These are phyloP conservation scores for Willowsia nigromaculata DNA, from an alignment of 2,888 invertebrate species.

Conservation along the genomic window DNA sequence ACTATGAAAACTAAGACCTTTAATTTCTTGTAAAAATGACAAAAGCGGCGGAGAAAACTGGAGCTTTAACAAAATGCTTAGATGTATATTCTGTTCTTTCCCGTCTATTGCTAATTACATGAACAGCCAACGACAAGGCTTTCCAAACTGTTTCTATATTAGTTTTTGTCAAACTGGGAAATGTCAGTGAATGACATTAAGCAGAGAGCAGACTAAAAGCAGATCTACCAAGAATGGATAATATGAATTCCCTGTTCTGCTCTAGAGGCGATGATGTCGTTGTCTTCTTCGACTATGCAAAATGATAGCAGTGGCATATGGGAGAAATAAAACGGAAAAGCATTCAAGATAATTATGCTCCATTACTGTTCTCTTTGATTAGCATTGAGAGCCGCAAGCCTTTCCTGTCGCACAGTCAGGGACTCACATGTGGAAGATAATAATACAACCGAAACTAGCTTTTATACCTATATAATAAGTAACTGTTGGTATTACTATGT, in stretches of 20 bases:
- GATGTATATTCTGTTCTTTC: not conserved
- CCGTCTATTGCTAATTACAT: not conserved
- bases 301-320: not conserved
- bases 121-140: not conserved
- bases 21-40: no score
- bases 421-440: not conserved
- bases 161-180: slow-evolving; percentile 43
- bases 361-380: slow-evolving; percentile 66
- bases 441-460: not conserved
- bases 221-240: not conserved
- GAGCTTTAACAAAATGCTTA: no score
- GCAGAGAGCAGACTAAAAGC: not conserved
- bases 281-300: not conserved
- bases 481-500: not conserved
- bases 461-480: no score
- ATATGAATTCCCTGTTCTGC: not conserved
- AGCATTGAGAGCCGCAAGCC: slow-evolving; percentile 53
- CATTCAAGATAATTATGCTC: slow-evolving; percentile 64
- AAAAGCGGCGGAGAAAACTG: no score
- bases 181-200: slow-evolving; percentile 67
- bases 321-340: slow-evolving; percentile 46
- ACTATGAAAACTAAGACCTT: no score
- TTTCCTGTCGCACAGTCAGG: slow-evolving; percentile 22
- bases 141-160: not conserved
- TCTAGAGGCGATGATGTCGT: not conserved